Percentiles rank a stretch among this genome's conserved stretches.
Conservation (phyloP, 2,797 vertebrate species). For the Dromococcyx pavoninus region DNA sequence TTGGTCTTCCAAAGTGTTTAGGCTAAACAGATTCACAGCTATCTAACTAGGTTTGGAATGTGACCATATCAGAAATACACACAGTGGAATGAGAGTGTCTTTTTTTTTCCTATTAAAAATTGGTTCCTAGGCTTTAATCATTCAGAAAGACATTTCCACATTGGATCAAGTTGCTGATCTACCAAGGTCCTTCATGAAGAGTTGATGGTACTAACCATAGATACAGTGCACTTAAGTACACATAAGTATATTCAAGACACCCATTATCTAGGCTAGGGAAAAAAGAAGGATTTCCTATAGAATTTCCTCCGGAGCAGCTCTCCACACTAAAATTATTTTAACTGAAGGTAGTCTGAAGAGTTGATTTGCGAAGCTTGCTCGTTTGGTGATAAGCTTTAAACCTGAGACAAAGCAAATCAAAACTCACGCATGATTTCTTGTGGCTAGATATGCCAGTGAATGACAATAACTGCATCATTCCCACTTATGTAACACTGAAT, state of each 20-base stretch:
- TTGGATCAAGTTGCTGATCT: background rate
- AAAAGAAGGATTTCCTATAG: background rate
- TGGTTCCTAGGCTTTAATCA: slow-evolving; percentile 16
- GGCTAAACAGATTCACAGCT: background rate
- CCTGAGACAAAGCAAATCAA: background rate
- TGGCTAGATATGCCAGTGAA: background rate
- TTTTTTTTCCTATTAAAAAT: background rate
- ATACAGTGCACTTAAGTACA: background rate
- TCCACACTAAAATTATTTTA: background rate
- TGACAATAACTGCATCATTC: background rate
- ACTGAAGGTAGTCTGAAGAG: background rate
- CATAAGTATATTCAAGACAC: background rate
- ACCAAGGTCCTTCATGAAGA: slow-evolving; percentile 31
- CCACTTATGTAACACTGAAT: background rate
- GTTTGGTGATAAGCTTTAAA: background rate
- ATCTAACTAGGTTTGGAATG: background rate
- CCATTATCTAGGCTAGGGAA: background rate
- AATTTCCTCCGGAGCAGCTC: background rate
- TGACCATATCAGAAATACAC: background rate
- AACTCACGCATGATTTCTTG: background rate
- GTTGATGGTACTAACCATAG: background rate
- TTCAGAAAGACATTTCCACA: background rate
- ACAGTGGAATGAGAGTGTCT: background rate
- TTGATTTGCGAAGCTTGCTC: background rate
- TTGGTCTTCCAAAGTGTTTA: background rate